Evolutionary conservation across 2,797 vertebrate genomes (phyloP).

Genomic region (Lophius americanus): DNA sequence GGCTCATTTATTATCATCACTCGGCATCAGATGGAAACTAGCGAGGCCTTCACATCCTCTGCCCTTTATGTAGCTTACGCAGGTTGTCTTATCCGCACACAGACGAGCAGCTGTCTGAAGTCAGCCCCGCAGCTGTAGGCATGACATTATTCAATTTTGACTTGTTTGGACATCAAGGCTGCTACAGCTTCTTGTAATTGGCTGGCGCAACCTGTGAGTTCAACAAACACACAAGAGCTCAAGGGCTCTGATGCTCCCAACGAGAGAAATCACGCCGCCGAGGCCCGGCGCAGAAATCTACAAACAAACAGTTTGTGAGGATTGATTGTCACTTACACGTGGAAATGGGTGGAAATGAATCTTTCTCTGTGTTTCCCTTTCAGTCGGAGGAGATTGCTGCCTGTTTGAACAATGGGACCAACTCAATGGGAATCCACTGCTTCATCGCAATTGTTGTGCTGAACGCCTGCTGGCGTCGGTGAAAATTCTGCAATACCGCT

Average conservation of each 20-base stretch:
- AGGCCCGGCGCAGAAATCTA: constrained; percentile 12
- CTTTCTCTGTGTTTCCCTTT: constrained; percentile 8
- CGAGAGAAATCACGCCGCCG: constrained; percentile 9
- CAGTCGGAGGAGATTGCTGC: constrained; percentile 5
- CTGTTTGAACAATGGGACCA: constrained; percentile 30
- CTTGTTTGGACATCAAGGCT: constrained; percentile 52
- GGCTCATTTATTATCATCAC: constrained; percentile 36
- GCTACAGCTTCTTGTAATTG: constrained; percentile 50
- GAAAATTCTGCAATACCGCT: not conserved
- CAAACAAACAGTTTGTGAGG: constrained; percentile 24
- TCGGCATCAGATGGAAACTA: constrained; percentile 16
- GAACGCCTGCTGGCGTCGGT: constrained; percentile 5
- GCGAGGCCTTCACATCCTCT: constrained; percentile 19
- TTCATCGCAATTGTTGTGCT: not conserved
- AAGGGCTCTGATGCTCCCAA: constrained; percentile 24
- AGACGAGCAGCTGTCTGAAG: constrained; percentile 49
- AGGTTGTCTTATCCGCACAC: constrained; percentile 38
- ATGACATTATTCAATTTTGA: constrained; percentile 60
- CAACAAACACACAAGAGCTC: constrained; percentile 35
- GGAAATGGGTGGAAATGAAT: constrained; percentile 29
- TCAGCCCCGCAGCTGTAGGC: constrained; percentile 39
- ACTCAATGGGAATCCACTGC: too few relatives aligned
- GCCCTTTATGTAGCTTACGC: constrained; percentile 23
- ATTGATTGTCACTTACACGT: constrained; percentile 38
- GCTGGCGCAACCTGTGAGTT: constrained; percentile 36